phyloP scores from a whole-genome alignment of 37 sponge, comb jelly and placozoan genomes.

The Theonella swinhoei region DNA sequence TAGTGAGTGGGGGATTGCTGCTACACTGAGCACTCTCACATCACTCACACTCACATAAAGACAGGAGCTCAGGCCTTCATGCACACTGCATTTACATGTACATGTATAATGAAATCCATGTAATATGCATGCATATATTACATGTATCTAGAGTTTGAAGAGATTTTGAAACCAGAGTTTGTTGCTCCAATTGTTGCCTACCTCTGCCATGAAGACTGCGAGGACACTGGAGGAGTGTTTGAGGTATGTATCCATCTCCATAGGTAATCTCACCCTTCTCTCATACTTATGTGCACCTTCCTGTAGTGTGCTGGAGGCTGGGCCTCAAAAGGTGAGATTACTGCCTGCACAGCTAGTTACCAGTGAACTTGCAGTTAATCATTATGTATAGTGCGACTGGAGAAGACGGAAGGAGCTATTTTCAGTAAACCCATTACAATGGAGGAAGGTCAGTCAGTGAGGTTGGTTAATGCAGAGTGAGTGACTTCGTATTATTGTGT shows the following conservation, averaged over 20 bases:
- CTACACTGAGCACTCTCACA: no score
- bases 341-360: not conserved
- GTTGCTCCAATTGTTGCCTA: slow-evolving; percentile 89
- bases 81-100: not conserved
- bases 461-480: no score
- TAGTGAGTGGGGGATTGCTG: no score
- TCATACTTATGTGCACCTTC: not conserved
- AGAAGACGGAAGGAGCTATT: slow-evolving; percentile 56
- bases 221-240: slow-evolving; percentile 71
- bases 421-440: slow-evolving; percentile 50
- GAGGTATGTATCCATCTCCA: slow-evolving; percentile 66
- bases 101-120: not conserved
- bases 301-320: slow-evolving; percentile 60
- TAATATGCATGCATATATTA: no score
- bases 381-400: slow-evolving; percentile 30
- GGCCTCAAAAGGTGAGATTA: slow-evolving; percentile 57
- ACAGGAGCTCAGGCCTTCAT: no score
- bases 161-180: slow-evolving; percentile 59
- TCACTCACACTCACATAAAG: no score
- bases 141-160: slow-evolving; percentile 35
- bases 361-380: not conserved
- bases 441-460: slow-evolving; percentile 79
- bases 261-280: not conserved
- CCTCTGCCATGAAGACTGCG: slow-evolving; percentile 86
- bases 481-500: no score